Evolutionary conservation across 2,797 vertebrate genomes (phyloP).

Genomic region (Chaetophractus vellerosus): DNA sequence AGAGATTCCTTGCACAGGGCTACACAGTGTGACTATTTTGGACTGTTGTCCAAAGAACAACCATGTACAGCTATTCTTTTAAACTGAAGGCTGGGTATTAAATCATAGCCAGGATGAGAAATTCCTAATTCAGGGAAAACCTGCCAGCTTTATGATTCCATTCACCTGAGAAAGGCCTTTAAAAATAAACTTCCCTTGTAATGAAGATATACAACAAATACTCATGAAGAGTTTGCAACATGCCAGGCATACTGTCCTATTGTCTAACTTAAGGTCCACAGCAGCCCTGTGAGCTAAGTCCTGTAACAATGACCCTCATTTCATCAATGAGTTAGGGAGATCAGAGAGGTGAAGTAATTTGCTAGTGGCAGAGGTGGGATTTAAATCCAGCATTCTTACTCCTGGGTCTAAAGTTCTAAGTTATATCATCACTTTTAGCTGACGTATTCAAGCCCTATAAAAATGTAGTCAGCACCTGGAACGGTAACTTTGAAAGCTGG

Average conservation of each 20-base stretch:
- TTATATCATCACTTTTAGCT: neutral
- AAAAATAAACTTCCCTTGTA: neutral
- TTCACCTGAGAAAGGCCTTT: neutral
- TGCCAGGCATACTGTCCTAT: neutral
- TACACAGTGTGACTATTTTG: neutral
- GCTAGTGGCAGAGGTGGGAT: neutral
- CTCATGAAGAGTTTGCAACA: neutral
- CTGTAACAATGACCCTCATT: neutral
- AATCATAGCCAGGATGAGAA: slow-evolving; percentile 16
- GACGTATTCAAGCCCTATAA: neutral
- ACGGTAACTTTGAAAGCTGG: neutral
- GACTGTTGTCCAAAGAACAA: neutral
- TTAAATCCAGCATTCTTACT: neutral
- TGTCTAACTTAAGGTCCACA: neutral
- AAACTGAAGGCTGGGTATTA: neutral
- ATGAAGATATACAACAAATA: neutral
- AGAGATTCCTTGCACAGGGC: neutral
- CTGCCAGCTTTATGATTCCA: neutral
- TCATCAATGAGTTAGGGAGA: neutral
- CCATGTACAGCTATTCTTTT: neutral
- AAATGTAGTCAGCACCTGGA: neutral
- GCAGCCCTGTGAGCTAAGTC: neutral
- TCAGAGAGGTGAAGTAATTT: neutral
- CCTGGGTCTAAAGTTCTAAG: neutral
- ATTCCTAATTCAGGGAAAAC: neutral